Conservation (phyloP, 2,113 vertebrate species). For the Chroicocephalus ridibundus region DNA sequence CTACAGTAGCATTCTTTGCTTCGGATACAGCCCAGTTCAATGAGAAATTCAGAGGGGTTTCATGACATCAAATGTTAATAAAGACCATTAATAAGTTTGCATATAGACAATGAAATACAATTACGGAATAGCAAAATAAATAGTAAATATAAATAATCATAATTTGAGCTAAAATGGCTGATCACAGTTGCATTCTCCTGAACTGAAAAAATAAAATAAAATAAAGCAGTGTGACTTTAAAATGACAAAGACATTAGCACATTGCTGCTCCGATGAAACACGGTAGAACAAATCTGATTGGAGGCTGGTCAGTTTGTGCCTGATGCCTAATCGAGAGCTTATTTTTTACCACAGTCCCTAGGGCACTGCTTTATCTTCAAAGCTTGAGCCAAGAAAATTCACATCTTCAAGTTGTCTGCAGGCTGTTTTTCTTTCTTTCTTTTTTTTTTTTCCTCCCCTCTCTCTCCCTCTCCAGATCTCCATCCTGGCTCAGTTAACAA, state of each 20-base stretch:
- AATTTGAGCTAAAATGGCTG: background rate
- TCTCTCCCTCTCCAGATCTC: conserved; percentile 17
- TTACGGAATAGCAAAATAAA: background rate
- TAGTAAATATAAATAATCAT: background rate
- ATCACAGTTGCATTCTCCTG: background rate
- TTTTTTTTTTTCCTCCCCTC: background rate
- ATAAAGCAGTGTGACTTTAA: conserved; percentile 13
- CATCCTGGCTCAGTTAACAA: conserved; percentile 66
- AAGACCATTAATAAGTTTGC: background rate
- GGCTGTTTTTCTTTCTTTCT: conserved; percentile 58
- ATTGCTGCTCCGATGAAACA: background rate
- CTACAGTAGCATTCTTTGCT: background rate
- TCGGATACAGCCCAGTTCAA: background rate
- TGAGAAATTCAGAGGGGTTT: background rate
- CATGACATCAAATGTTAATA: background rate
- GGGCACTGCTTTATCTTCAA: conserved; percentile 74
- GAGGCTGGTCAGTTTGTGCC: conserved; percentile 69
- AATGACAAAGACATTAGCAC: conserved; percentile 1
- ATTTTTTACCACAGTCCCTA: conserved; percentile 68
- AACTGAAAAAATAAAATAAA: background rate
- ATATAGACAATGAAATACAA: background rate
- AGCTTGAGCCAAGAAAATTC: conserved; percentile 72
- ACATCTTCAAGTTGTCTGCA: conserved; percentile 74
- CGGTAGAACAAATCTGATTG: conserved; percentile 58
- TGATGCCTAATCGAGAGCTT: conserved; percentile 64